Percentiles rank a stretch among this genome's conserved stretches.
These are phyloP conservation scores for Scylla paramamosain DNA, from an alignment of 1,140 invertebrate genomes.

Conservation along the genomic window DNA sequence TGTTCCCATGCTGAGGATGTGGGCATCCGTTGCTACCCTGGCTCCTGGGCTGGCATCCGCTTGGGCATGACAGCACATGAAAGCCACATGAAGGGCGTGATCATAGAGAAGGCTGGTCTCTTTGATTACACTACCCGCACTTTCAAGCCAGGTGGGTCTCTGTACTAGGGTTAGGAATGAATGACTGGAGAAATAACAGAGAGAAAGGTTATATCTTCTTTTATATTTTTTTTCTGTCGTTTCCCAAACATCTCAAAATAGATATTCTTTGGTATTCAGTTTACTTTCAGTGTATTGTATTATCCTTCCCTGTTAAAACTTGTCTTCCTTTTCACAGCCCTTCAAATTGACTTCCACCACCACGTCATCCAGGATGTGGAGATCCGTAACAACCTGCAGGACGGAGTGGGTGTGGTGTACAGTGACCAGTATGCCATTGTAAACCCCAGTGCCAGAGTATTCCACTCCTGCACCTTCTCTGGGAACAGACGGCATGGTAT, in stretches of 20 bases:
- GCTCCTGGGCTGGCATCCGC: constrained; percentile 95
- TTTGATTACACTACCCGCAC: constrained; percentile 94
- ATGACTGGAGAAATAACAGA: no score
- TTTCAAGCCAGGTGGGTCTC: constrained; percentile 87
- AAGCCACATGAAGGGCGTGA: constrained; percentile 92
- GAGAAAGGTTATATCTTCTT: no score
- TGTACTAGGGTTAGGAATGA: background rate
- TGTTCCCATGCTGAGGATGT: constrained; percentile 93
- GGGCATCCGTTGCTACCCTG: constrained; percentile 92
- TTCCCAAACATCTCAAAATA: constrained; percentile 90
- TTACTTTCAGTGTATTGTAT: no score
- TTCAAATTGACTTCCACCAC: constrained; percentile 97
- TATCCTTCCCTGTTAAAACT: constrained; percentile 37
- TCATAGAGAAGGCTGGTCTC: constrained; percentile 94
- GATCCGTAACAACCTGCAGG: constrained; percentile 90
- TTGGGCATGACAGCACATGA: constrained; percentile 93
- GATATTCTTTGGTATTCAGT: constrained; percentile 86
- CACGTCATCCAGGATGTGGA: constrained; percentile 93
- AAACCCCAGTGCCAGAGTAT: constrained; percentile 86
- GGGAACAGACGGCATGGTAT: constrained; percentile 93
- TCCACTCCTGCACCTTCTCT: constrained; percentile 93
- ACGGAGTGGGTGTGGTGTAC: constrained; percentile 93
- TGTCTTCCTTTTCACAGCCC: constrained; percentile 82
- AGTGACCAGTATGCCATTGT: constrained; percentile 93
- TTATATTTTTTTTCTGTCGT: background rate